phyloP scores from a whole-genome alignment of 2,888 invertebrate species.

The Scaptomyza tumidula region DNA sequence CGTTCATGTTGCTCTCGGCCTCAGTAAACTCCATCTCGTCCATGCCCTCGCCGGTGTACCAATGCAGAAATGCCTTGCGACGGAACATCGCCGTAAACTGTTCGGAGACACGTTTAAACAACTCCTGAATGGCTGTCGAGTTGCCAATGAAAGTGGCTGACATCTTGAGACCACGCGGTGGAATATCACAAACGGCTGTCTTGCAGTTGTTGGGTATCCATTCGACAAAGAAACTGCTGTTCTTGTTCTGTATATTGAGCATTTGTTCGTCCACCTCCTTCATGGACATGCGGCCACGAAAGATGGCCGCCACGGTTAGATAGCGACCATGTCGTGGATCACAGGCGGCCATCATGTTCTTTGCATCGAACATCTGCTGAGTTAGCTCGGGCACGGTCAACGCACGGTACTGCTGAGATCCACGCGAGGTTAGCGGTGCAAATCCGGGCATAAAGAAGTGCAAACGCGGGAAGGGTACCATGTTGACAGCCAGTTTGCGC shows the following conservation, averaged over 20 bases:
- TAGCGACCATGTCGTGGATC: conserved; percentile 96
- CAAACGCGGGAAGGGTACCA: conserved; percentile 98
- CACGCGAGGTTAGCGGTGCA: conserved; percentile 95
- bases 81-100: conserved; percentile 98
- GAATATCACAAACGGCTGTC: conserved; percentile 97
- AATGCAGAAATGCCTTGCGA: conserved; percentile 98
- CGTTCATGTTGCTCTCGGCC: conserved; percentile 98
- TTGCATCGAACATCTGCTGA: conserved; percentile 96
- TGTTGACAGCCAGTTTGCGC: conserved; percentile 96
- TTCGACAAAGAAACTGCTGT: conserved; percentile 94
- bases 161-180: conserved; percentile 95
- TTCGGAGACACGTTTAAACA: conserved; percentile 95
- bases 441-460: conserved; percentile 99
- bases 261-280: conserved; percentile 96
- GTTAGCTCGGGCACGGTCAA: conserved; percentile 96
- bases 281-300: conserved; percentile 97
- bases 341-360: conserved; percentile 98
- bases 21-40: conserved; percentile 99
- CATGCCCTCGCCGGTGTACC: conserved; percentile 99
- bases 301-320: conserved; percentile 95
- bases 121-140: conserved; percentile 96
- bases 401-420: conserved; percentile 95
- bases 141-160: conserved; percentile 97
- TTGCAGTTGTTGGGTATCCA: conserved; percentile 98
- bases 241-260: conserved; percentile 98